phyloP scores from a whole-genome alignment of 35 echinoderm and acorn worm genomes.

The Eucidaris tribuloides region DNA sequence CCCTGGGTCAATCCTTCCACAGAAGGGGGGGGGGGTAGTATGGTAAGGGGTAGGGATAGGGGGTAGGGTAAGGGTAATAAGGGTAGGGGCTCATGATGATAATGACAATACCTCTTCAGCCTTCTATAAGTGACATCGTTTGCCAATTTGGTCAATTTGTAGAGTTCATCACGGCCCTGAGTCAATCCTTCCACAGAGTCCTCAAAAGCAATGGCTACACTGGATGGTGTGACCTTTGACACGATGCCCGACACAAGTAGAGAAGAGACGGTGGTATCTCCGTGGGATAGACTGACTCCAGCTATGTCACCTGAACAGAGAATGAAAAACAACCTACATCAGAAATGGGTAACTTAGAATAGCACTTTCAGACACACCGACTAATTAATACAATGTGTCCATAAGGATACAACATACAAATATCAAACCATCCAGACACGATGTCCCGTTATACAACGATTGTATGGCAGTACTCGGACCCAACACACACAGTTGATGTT shows the following conservation, averaged over 20 bases:
- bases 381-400: too few relatives aligned
- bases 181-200: slow-evolving; percentile 45
- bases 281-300: slow-evolving; percentile 59
- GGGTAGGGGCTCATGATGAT: slow-evolving; percentile 58
- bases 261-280: slow-evolving; percentile 21
- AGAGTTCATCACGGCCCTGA: slow-evolving; percentile 39
- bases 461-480: too few relatives aligned
- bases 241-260: slow-evolving; percentile 74
- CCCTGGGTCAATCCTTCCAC: too few relatives aligned
- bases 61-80: slow-evolving; percentile 42
- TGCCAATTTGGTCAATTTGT: slow-evolving; percentile 74
- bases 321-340: background rate
- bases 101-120: slow-evolving; percentile 73
- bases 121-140: slow-evolving; percentile 96
- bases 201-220: slow-evolving; percentile 78
- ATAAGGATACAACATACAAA: too few relatives aligned
- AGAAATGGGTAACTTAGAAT: too few relatives aligned
- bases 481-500: too few relatives aligned
- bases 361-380: too few relatives aligned
- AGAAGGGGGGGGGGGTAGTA: background rate
- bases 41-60: too few relatives aligned
- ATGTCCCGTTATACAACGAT: too few relatives aligned
- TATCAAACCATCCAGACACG: too few relatives aligned
- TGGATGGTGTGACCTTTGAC: slow-evolving; percentile 51
- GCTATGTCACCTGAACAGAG: slow-evolving; percentile 70